Conservation (phyloP, 2,797 vertebrate genomes). For the Cirrhinus mrigala region DNA sequence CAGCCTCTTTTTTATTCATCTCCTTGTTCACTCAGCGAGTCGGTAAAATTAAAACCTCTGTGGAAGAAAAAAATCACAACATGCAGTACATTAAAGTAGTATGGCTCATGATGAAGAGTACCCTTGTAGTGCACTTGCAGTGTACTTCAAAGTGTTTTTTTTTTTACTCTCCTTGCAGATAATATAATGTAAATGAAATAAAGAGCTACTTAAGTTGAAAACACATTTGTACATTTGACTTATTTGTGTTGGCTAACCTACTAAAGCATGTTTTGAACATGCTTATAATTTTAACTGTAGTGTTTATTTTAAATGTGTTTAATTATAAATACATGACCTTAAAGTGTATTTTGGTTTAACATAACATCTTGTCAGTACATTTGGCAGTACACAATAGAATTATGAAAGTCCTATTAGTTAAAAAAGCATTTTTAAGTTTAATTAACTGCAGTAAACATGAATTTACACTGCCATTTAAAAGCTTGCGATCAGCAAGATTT, state of each 20-base stretch:
- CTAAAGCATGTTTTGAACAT: neutral
- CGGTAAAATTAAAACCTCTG: conserved; percentile 42
- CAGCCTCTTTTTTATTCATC: conserved; percentile 45
- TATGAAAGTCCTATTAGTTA: neutral
- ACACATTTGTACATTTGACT: neutral
- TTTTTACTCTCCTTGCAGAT: neutral
- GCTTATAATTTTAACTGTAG: neutral
- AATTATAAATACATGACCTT: neutral
- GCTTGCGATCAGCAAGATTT: too few relatives aligned
- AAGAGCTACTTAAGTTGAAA: neutral
- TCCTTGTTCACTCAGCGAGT: conserved; percentile 11
- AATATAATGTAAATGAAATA: neutral
- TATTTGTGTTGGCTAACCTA: neutral
- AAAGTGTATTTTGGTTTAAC: neutral
- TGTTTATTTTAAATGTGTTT: neutral
- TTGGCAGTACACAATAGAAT: neutral
- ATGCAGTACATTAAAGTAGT: conserved; percentile 1
- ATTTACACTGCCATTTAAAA: neutral
- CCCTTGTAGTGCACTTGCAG: neutral
- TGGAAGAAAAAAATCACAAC: conserved; percentile 1
- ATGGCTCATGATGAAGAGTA: neutral
- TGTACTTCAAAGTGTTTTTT: neutral
- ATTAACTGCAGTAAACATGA: neutral
- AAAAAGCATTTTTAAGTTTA: too few relatives aligned
- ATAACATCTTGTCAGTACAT: neutral